Evolutionary conservation across 1,140 invertebrate species (phyloP).

Genomic region (Brachionus asplanchnoidis): DNA sequence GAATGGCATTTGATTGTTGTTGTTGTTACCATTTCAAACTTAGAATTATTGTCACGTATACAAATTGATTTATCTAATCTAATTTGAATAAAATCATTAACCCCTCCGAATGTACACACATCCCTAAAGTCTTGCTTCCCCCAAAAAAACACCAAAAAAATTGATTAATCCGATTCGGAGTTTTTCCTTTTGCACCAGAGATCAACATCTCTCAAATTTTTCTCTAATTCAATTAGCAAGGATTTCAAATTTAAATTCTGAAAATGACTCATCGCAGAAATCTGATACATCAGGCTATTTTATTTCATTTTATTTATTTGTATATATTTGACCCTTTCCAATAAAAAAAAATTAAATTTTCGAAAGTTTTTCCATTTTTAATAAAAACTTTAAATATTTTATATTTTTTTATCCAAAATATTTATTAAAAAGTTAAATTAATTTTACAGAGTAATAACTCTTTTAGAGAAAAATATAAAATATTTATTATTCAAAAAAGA

Average conservation of each 20-base stretch:
- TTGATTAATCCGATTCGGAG: slow-evolving; percentile 28
- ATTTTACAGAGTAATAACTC: too few relatives aligned
- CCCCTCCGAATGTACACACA: background rate
- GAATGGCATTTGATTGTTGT: background rate
- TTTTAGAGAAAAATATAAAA: too few relatives aligned
- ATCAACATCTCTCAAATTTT: background rate
- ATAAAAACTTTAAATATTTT: too few relatives aligned
- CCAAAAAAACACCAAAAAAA: background rate
- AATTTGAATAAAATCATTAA: slow-evolving; percentile 1
- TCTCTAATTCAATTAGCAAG: slow-evolving; percentile 20
- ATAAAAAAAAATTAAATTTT: too few relatives aligned
- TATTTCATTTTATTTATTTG: too few relatives aligned
- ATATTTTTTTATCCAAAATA: too few relatives aligned
- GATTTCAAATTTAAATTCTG: slow-evolving; percentile 24
- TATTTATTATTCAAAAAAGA: too few relatives aligned
- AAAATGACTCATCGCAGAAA: too few relatives aligned
- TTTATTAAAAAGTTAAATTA: too few relatives aligned
- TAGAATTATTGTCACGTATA: slow-evolving; percentile 29
- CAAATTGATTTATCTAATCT: slow-evolving; percentile 38
- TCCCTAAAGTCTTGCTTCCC: background rate
- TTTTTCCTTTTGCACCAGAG: background rate
- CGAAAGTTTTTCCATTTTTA: too few relatives aligned
- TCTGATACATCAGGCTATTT: too few relatives aligned
- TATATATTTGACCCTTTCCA: too few relatives aligned
- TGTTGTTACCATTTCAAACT: background rate